Base-by-base conservation (phyloP, 2,113 vertebrate species). In the Tyrannus savana region DNA sequence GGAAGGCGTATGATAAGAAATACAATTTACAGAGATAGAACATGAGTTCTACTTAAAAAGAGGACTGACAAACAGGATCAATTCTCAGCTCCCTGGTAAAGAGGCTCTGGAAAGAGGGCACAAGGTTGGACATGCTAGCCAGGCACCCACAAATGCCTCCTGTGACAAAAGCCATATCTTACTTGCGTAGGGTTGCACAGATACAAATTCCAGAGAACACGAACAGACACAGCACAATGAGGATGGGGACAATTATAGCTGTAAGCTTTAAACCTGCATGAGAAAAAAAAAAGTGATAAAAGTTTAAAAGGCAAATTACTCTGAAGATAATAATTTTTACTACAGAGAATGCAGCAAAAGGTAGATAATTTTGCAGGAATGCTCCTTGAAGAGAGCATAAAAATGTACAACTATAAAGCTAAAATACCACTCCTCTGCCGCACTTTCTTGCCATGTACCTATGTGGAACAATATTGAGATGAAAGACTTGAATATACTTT, bases 181-280 rank as follows among this genome's bases (percentile, higher is more conserved):
- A 99, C 98, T 92, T 99, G 83, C 96, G 97, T 16, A 98, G 77
- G 68, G 90, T 87, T 71, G 96, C 94, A 35, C 92, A 98, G 89
- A 98, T 71, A 33, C 97, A 98, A 78, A 98, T 93, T 90, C 96
- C 98, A 55, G 92, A 88, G 71, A 98, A 84, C 41, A 99, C 56
- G 72, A 89, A 73, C 50, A 98, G 87, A 37, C 96, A 95, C 49
- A 98, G 63, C 84, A 97, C 95, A 2, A 97, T 86, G 3, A 98
- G 93, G 49, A 96, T 15, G 0, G 98, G 98, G 52, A 97, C 94
- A 56, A 96, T 91, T 77, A 99, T 86, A 30, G 95, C 88, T 74
- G 94, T 95, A 52, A 98, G 52, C 28, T 96, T 98, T 63, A 96
- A 80, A 77, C 97, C 98, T 98, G 83, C 82, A 84, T 44, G 68